Conservation (phyloP, 2,113 vertebrate species). For the Plecturocebus donacophilus region DNA sequence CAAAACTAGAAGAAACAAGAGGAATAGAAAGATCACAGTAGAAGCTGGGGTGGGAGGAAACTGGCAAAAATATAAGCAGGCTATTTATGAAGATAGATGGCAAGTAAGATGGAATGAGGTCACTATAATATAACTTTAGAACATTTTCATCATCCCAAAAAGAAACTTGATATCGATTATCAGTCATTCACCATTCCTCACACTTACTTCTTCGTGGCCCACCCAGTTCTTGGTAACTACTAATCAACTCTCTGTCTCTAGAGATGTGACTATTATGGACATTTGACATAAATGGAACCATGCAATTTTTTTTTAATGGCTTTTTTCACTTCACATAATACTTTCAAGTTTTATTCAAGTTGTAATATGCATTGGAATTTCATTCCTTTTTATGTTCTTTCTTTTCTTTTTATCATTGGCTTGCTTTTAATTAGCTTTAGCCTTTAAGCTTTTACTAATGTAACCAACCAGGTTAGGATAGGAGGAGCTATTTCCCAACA, state of each 20-base stretch:
- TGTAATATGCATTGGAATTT: background rate
- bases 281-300: background rate
- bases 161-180: background rate
- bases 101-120: background rate
- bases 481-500: too few relatives aligned
- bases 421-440: background rate
- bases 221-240: background rate
- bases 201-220: background rate
- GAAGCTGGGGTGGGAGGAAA: background rate
- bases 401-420: background rate
- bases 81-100: constrained; percentile 2
- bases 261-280: background rate
- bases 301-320: background rate
- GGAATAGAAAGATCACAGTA: background rate
- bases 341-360: background rate
- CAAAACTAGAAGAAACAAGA: background rate
- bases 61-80: background rate
- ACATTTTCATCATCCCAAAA: background rate
- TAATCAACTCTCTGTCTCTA: background rate
- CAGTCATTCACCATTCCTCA: background rate
- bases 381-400: background rate
- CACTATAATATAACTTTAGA: constrained; percentile 24
- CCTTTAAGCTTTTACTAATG: background rate
- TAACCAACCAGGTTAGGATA: background rate
- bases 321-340: background rate